A percentile compares a stretch with the other conserved stretches of the same genome.
These are phyloP conservation scores for Sceloporus tristichus DNA, from an alignment of 2,113 vertebrate species.

Conservation along the genomic window DNA sequence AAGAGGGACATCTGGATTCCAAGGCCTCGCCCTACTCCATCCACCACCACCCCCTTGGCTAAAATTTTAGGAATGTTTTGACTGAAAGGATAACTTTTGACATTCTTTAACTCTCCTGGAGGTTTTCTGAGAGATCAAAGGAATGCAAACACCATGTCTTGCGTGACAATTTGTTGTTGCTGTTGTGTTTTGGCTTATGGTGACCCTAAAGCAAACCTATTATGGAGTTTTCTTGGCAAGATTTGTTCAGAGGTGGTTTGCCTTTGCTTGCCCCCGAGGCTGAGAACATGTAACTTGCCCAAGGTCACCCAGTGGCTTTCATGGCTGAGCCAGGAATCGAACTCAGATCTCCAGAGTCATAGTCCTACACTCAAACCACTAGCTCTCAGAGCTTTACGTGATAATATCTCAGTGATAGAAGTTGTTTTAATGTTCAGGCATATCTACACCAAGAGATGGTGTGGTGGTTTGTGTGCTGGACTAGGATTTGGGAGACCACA, in stretches of 20 bases:
- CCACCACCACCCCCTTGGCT: fast-evolving
- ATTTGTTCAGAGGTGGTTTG: neutral
- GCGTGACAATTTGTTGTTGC: too few species aligned
- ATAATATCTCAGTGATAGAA: too few species aligned
- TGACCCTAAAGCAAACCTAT: neutral
- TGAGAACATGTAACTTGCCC: neutral
- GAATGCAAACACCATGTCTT: neutral
- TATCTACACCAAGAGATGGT: too few species aligned
- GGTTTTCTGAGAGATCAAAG: neutral
- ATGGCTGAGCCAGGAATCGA: neutral
- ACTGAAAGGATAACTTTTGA: fast-evolving
- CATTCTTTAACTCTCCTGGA: neutral
- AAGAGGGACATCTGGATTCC: fast-evolving
- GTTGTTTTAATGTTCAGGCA: too few species aligned
- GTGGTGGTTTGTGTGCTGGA: too few species aligned
- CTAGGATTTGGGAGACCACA: too few species aligned
- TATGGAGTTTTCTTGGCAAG: neutral
- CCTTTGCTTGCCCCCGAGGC: neutral
- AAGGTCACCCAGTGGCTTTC: neutral
- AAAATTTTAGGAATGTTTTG: neutral
- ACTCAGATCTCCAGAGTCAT: neutral
- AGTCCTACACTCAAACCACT: too few species aligned
- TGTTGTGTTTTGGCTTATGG: too few species aligned
- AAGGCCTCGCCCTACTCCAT: fast-evolving
- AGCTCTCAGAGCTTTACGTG: too few species aligned